Conservation (phyloP, 2,888 invertebrate species). For the Microplitis deprimator region DNA sequence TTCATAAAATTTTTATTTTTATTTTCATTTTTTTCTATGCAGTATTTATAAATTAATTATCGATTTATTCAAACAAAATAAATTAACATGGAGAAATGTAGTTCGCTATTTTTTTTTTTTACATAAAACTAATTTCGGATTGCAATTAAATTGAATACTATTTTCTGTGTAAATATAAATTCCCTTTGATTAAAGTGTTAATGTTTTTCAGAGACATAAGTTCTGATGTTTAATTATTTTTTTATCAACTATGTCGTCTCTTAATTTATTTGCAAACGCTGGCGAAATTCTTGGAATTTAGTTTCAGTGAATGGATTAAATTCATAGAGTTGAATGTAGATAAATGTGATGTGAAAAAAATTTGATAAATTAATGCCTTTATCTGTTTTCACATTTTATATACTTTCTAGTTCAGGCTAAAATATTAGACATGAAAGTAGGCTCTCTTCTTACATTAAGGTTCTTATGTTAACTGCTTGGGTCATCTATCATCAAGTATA, state of each 20-base stretch:
- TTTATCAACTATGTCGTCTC: constrained; percentile 20
- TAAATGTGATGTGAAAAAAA: constrained; percentile 46
- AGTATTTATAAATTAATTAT: not conserved
- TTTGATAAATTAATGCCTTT: constrained; percentile 55
- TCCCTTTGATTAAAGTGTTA: constrained; percentile 17
- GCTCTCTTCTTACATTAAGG: constrained; percentile 42
- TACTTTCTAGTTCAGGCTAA: not conserved
- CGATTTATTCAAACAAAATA: not conserved
- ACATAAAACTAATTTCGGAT: not conserved
- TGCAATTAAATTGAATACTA: not conserved
- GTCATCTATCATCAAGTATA: constrained; percentile 57
- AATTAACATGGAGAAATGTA: not conserved
- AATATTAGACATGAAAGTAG: constrained; percentile 47
- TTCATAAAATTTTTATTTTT: constrained; percentile 30
- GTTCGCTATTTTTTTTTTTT: not conserved
- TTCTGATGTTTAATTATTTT: not conserved
- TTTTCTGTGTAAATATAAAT: not conserved
- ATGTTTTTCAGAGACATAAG: not conserved
- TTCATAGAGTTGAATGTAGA: constrained; percentile 36
- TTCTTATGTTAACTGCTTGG: constrained; percentile 44
- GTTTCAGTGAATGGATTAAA: constrained; percentile 39
- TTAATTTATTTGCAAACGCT: constrained; percentile 45
- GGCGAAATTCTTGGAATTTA: constrained; percentile 35
- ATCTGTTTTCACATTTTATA: constrained; percentile 40
- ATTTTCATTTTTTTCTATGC: not conserved